Evolutionary conservation across 2,888 invertebrate species (phyloP).

Genomic region (Drosophila quasianomalipes): DNA sequence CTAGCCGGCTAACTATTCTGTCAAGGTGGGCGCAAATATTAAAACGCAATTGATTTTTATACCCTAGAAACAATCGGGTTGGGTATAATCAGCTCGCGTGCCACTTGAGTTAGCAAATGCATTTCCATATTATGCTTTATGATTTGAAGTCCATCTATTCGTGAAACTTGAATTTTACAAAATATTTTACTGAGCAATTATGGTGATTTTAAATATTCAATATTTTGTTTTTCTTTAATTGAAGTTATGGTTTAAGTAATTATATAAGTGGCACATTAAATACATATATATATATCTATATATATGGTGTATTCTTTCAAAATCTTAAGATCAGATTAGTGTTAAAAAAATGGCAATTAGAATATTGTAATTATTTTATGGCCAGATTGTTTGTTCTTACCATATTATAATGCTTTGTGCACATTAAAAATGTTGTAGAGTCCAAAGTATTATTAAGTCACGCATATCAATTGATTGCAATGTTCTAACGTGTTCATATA

Average conservation of each 20-base stretch:
- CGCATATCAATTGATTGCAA: neutral
- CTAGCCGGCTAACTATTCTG: slow-evolving; percentile 25
- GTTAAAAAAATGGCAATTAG: neutral
- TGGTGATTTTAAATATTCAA: neutral
- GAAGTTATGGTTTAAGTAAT: neutral
- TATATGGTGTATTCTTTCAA: neutral
- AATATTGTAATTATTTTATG: neutral
- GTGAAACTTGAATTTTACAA: neutral
- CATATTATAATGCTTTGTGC: neutral
- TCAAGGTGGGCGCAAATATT: slow-evolving; percentile 60
- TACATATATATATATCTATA: too few relatives aligned
- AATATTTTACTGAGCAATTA: neutral
- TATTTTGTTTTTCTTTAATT: neutral
- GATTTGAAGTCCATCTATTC: neutral
- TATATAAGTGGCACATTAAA: too few relatives aligned
- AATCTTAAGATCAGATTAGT: neutral
- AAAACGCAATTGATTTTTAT: slow-evolving; percentile 67
- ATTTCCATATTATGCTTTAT: neutral
- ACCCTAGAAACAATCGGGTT: slow-evolving; percentile 29
- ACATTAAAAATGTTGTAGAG: neutral
- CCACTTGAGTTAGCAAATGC: neutral
- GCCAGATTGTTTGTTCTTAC: neutral
- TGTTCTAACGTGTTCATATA: slow-evolving; percentile 7
- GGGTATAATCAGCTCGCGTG: neutral
- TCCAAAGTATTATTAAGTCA: slow-evolving; percentile 3